phyloP scores from a whole-genome alignment of 2,888 invertebrate genomes.

The Sarcophaga caerulescens region DNA sequence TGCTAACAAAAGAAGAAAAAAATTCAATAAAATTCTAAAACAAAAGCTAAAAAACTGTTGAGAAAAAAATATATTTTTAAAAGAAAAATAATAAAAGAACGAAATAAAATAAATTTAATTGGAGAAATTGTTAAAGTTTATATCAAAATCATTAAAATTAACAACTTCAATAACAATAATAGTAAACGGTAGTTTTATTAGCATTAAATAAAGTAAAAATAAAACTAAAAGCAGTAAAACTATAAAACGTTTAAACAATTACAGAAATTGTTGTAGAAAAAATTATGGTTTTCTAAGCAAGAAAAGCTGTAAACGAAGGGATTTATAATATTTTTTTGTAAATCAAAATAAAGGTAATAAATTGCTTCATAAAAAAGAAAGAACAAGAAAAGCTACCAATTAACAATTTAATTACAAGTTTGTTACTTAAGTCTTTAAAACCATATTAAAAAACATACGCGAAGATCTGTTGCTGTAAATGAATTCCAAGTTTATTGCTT shows the following conservation, averaged over 20 bases:
- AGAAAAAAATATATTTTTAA: slow-evolving; percentile 23
- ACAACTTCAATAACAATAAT: slow-evolving; percentile 22
- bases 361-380: slow-evolving; percentile 5
- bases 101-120: slow-evolving; percentile 48
- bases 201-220: slow-evolving; percentile 32
- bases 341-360: slow-evolving; percentile 48
- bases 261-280: not conserved
- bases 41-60: slow-evolving; percentile 15
- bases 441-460: too few relatives aligned
- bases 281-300: slow-evolving; percentile 39
- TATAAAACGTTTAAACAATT: slow-evolving; percentile 20
- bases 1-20: slow-evolving; percentile 36
- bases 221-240: slow-evolving; percentile 15
- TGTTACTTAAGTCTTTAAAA: too few relatives aligned
- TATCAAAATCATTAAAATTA: not conserved
- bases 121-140: slow-evolving; percentile 33
- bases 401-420: not conserved
- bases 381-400: slow-evolving; percentile 8
- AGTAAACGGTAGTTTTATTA: slow-evolving; percentile 35
- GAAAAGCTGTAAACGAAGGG: slow-evolving; percentile 9
- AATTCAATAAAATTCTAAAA: slow-evolving; percentile 18
- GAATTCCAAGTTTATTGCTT: slow-evolving; percentile 70
- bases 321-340: slow-evolving; percentile 18
- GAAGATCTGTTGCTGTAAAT: not conserved
- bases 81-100: slow-evolving; percentile 34